Base-by-base conservation (phyloP, 2,113 vertebrate genomes). In the Cricetomys ansorgei region DNA sequence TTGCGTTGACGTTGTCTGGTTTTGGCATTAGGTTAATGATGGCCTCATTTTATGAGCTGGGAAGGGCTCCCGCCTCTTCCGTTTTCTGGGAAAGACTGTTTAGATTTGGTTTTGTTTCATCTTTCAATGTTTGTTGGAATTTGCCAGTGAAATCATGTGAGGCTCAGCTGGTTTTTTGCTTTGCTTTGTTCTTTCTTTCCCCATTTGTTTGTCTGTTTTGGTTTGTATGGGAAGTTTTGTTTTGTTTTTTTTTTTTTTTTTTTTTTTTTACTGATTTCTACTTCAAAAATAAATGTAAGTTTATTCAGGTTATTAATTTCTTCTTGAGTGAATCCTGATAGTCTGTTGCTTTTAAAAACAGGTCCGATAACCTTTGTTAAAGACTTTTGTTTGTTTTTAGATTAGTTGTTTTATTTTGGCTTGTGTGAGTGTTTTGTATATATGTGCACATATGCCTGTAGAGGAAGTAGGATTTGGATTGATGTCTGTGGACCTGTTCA, bases 101-200 rank as follows among this genome's bases (percentile, higher is more conserved):
- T 94, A 92, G 50, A 96, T 75, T 88, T 73, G 70, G 65, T 93
- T 81, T 97, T 43, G 73, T 92, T 96, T 93, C 69, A 81, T 90
- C 84, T 94, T 89, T 88, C 89, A 89, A 55, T 88, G 48, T 88
- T 96, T 73, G 70, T 43, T 94, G 64, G 79, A 84, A 88, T 79
- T 97, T 94, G 43, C 69, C 65, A 81, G 17, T 80, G 62, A 96
- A 88, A 91, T 75, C 62, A 94, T 95, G 45, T 84, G 48, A 95
- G 25, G 77, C 80, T 53, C 15, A 89, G 43, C 73, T 89, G 73
- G 53, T n/a, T 48, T 62, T 85, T 85, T 67, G 48, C 29, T 64
- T 48, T 84, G 37, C 64, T 92, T 83, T 94, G 76, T 93, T 43
- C 76, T 79, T 79, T 77, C 89, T 40, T 79, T 48, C 53, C 73